Evolutionary conservation across 2,797 vertebrate genomes (phyloP).

Genomic region (Syncerus caffer): DNA sequence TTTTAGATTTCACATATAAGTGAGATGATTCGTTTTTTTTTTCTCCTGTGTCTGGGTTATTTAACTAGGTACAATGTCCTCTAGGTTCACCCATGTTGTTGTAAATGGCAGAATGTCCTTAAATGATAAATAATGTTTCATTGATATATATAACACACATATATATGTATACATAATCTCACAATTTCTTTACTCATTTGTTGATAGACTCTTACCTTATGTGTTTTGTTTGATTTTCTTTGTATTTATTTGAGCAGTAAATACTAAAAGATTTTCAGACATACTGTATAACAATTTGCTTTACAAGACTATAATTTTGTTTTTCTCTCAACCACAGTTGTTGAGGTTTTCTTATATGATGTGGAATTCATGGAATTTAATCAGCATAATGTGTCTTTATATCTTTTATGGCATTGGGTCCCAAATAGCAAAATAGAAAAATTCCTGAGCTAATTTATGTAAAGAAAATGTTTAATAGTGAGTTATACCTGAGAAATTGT

Average conservation of each 20-base stretch:
- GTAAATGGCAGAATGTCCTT: background rate
- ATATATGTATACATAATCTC: background rate
- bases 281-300: background rate
- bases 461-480: conserved; percentile 42
- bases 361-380: background rate
- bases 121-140: background rate
- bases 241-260: conserved; percentile 8
- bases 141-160: background rate
- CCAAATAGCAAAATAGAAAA: background rate
- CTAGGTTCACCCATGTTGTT: background rate
- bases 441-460: conserved; percentile 32
- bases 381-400: background rate
- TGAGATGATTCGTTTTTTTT: background rate
- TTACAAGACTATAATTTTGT: background rate
- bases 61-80: background rate
- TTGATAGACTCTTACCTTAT: background rate
- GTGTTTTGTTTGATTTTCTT: background rate
- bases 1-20: background rate
- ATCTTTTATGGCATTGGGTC: background rate
- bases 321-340: background rate
- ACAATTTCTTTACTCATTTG: background rate
- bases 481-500: conserved; percentile 10
- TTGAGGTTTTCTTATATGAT: conserved; percentile 25
- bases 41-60: background rate
- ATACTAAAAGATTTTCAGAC: conserved; percentile 18